Evolutionary conservation across 2,113 vertebrate genomes (phyloP).

Genomic region (Gadus chalcogrammus): DNA sequence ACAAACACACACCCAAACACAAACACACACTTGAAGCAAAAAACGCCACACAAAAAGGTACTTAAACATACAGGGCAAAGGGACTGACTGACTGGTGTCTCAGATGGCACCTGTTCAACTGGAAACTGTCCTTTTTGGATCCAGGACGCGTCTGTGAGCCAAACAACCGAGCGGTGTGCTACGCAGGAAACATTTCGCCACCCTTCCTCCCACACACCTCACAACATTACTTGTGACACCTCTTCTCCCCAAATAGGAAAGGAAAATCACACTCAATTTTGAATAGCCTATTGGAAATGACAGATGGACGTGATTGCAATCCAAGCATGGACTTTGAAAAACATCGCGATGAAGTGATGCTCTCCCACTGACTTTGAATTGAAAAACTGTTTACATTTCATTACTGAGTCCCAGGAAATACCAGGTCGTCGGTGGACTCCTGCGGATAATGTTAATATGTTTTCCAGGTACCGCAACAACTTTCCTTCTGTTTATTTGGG

Average conservation of each 20-base stretch:
- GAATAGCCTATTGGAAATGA: slow-evolving; percentile 33
- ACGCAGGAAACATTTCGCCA: slow-evolving; percentile 54
- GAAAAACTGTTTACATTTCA: no score
- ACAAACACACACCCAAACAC: not conserved
- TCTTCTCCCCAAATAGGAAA: slow-evolving; percentile 39
- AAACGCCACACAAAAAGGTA: slow-evolving; percentile 1
- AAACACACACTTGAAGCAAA: slow-evolving; percentile 5
- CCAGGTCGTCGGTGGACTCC: no score
- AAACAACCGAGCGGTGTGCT: slow-evolving; percentile 46
- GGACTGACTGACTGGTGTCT: slow-evolving; percentile 26
- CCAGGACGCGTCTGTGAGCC: slow-evolving; percentile 53
- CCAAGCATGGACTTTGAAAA: slow-evolving; percentile 14
- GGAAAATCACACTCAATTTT: slow-evolving; percentile 25
- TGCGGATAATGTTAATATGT: no score
- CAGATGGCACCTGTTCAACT: slow-evolving; percentile 63
- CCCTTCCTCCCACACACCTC: slow-evolving; percentile 29
- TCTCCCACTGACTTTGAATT: no score
- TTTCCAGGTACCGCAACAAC: no score
- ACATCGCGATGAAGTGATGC: no score
- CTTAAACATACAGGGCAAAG: no score
- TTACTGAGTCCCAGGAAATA: no score
- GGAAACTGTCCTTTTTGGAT: slow-evolving; percentile 58
- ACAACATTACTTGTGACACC: slow-evolving; percentile 50
- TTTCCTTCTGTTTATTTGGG: no score
- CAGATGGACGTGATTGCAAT: slow-evolving; percentile 18